Evolutionary conservation across 2,113 vertebrate species (phyloP), one percentile per base, ranked within the genome.

Genomic region (Petroica traversi): DNA sequence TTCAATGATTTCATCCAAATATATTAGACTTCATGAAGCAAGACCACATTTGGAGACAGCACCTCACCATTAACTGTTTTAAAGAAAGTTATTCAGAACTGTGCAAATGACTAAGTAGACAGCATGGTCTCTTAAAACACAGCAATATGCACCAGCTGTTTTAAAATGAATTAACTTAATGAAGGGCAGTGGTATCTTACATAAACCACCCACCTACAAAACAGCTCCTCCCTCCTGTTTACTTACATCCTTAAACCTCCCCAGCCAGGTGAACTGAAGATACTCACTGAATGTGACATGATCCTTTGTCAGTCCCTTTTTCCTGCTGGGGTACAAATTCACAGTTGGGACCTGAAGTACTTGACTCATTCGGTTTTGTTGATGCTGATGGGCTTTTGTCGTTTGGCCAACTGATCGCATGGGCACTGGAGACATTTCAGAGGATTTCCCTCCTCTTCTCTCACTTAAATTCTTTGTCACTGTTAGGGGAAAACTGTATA

Each of bases 401-500:
- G 97, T 97, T 29, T 98, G 98, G 78, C 98, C 96, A 46, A 97
- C 51, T 5, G 99, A 99, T 9, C 99, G 98, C 95, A 99, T 59
- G 36, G 99, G 99, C 72, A 99, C 98, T 1, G 99, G 99, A 86
- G 99, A 99, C 99, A 99, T 99, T 97, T 99, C 99, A 0, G 98
- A 98, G 81, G 95, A 98, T 97, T 99, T 99, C 24, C 96, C 97
- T 87, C 98, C 98, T 61, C 98, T 98, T 88, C 99, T 98, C 93
- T 99, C 99, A 57, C 85, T 99, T 98, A 99, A 91, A 95, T 98
- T 99, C 97, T 99, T 99, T 5, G 99, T 99, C 97, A 99, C 99
- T 99, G 95, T 64, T 14, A 61, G 4, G 63, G 45, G 84, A 82
- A 95, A 93, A 92, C 36, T 54, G 40, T 38, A 90, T 79, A 34